Evolutionary conservation across 2,888 invertebrate species (phyloP), one percentile per base, ranked within the genome.

Genomic region (Lithophane ornitopus): DNA sequence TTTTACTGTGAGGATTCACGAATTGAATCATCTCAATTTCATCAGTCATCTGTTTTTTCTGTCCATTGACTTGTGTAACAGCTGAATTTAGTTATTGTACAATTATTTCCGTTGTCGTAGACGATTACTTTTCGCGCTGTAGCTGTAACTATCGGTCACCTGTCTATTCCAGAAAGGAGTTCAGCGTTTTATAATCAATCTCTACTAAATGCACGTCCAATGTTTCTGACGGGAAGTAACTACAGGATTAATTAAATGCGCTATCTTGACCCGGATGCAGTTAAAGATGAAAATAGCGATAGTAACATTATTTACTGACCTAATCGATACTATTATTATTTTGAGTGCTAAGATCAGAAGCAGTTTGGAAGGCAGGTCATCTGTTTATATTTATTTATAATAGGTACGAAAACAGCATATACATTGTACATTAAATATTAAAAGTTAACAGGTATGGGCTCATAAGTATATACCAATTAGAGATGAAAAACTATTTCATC

Each of bases 101-200:
- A 70, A 56, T n/a, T 28, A 28, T 70, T 58, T 70, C 1, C 44
- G 3, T 46, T 58, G 16, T 70, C 41, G 16, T 39, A 12, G 8
- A 41, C 16, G 12, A 28, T n/a, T 54, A n/a, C 8, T 72, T 52
- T n/a, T 52, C 12, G 16, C 1, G 1, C 16, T 52, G 28, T 73
- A 74, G 16, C 22, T 75, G 26, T n/a, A 22, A 56, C 46, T 19
- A 75, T 58, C 76, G 14, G 28, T 52, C n/a, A 59, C n/a, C 22
- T 66, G 76, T 76, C 67, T 26, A 0, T 59, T 59, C 14, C 77
- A 76, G 67, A 67, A 52, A 39, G 41, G 34, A 34, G 11, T n/a
- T 56, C 41, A 19, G 16, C 41, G 7, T 54, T 61, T 61, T 46
- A 54, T 61, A 52, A 66, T 8, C 67, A 26, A 12, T 67, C 54